Evolutionary conservation across 1,140 invertebrate genomes (phyloP), one percentile per base, ranked within the genome.

Genomic region (Sitobion miscanthi): DNA sequence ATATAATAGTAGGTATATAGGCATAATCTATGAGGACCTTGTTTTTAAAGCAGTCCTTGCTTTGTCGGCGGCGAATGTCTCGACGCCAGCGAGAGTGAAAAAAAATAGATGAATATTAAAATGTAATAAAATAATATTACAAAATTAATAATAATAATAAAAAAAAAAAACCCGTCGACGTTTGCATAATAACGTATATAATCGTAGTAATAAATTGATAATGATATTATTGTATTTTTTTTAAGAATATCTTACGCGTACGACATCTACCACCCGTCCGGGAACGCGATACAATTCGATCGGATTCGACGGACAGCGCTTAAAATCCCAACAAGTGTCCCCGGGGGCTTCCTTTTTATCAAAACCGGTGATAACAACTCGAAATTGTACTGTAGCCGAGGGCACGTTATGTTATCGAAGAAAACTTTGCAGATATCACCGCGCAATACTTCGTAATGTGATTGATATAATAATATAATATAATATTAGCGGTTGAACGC

Each of bases 21-120:
- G 30, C 17, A n/a, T 69, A 69, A n/a, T 5, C 30, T 6, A 69
- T 69, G 17, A n/a, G 38, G 30, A 90, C 20, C 47, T 69, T 47
- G 89, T 69, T 69, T 45, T 69, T 47, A 45, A 69, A 42, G 42
- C 23, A 82, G 45, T 91, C 45, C 88, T 45, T 62, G 23, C 49
- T 92, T 92, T 85, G 82, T 92, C 82, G 82, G 52, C 35, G 49
- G 52, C 49, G 7, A 86, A 85, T 21, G 49, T 11, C 35, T 42
- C 21, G 77, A 52, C 25, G n/a, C 8, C 62, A 20, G 45, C 20
- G 17, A 47, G 23, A 3, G 45, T 14, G 25, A 90, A 45, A 54
- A 82, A 54, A 7, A 83, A 77, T 20, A 82, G 8, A 87, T 82
- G 77, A 38, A 83, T 83, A 83, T 42, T 17, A n/a, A n/a, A n/a